Conservation (phyloP, 2,113 vertebrate species). For the Baryphthengus martii region DNA sequence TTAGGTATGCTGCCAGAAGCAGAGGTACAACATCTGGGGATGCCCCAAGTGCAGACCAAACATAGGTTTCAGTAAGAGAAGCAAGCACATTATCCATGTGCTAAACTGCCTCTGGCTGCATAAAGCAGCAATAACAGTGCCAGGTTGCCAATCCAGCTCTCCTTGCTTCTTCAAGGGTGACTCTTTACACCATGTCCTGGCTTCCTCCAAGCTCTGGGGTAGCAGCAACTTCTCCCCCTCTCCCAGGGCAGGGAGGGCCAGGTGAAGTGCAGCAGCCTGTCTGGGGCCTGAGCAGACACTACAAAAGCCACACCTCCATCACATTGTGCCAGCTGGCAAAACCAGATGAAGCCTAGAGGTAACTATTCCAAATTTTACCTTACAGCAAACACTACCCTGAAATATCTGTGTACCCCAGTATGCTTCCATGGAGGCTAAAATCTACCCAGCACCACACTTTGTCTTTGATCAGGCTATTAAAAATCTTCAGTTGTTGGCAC, state of each 20-base stretch:
- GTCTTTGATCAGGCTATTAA: not conserved
- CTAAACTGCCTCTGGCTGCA: accelerated
- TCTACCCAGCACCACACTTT: not conserved
- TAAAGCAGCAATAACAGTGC: not conserved
- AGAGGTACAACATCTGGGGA: not conserved
- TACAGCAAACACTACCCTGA: not conserved
- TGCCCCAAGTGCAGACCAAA: not conserved
- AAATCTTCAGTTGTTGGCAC: not conserved
- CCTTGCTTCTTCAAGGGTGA: not conserved
- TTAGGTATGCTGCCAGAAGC: not conserved
- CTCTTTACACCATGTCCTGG: accelerated
- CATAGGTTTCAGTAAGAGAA: not conserved
- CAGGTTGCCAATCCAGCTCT: not conserved
- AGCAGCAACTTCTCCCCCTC: not conserved
- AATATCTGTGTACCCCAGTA: not conserved
- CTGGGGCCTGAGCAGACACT: not conserved
- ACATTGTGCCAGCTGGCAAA: accelerated
- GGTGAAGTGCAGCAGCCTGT: not conserved
- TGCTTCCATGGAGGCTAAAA: not conserved
- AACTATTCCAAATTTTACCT: not conserved
- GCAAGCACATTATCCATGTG: not conserved
- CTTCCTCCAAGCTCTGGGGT: not conserved
- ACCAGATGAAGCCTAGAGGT: not conserved
- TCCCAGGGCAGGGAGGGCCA: not conserved
- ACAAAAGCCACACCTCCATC: not conserved